Conservation (phyloP, 2,797 vertebrate species). For the Aeoliscus strigatus region DNA sequence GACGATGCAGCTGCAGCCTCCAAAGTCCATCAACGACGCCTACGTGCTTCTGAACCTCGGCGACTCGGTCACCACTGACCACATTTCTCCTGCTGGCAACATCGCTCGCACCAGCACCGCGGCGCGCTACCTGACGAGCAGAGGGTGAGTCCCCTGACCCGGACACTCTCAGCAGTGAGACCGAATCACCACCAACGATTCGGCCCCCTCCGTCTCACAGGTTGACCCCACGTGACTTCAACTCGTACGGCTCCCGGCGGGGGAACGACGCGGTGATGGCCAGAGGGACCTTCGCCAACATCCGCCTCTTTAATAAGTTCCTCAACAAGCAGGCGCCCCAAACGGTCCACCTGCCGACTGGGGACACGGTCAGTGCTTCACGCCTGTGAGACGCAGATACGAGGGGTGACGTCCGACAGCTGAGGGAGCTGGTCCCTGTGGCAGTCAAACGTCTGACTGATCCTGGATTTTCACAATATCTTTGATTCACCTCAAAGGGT, state of each 20-base stretch:
- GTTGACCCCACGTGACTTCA: slow-evolving; percentile 87
- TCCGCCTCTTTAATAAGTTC: slow-evolving; percentile 94
- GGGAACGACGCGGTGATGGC: slow-evolving; percentile 96
- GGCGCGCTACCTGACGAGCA: slow-evolving; percentile 85
- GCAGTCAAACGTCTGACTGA: too few relatives aligned
- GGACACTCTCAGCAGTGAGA: too few relatives aligned
- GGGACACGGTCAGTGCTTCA: slow-evolving; percentile 82
- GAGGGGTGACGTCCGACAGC: too few relatives aligned
- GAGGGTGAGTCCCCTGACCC: slow-evolving; percentile 76
- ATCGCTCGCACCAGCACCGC: slow-evolving; percentile 94
- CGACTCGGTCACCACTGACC: slow-evolving; percentile 97
- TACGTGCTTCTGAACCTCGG: slow-evolving; percentile 90
- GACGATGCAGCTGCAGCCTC: slow-evolving; percentile 79
- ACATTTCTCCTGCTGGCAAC: slow-evolving; percentile 97
- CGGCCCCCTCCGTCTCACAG: slow-evolving; percentile 53
- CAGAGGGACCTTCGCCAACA: slow-evolving; percentile 95
- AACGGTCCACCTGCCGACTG: slow-evolving; percentile 86
- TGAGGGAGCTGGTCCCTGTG: too few relatives aligned
- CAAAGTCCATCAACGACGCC: slow-evolving; percentile 79
- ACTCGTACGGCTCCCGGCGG: slow-evolving; percentile 93
- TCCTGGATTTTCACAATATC: too few relatives aligned
- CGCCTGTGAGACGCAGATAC: too few relatives aligned
- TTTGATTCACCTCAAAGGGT: too few relatives aligned
- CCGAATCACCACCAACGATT: too few relatives aligned
- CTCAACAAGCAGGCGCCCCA: slow-evolving; percentile 90